A percentile compares a stretch with the other conserved stretches of the same genome.
These are phyloP conservation scores for Lateolabrax maculatus DNA, from an alignment of 2,797 vertebrate genomes.

Conservation along the genomic window DNA sequence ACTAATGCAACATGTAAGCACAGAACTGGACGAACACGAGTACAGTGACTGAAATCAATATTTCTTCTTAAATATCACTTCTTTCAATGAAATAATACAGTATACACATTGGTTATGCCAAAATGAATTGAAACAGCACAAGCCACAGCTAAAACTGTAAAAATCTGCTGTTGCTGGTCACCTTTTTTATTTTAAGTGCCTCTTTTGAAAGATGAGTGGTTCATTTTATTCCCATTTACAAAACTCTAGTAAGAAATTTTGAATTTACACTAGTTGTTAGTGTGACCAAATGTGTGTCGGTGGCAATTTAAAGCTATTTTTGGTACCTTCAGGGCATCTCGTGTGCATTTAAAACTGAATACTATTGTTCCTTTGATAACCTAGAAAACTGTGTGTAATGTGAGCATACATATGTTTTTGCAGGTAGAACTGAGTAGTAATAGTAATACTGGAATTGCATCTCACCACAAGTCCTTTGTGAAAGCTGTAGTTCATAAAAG, in stretches of 20 bases:
- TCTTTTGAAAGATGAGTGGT: background rate
- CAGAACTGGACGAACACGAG: conserved; percentile 4
- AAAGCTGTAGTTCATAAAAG: conserved; percentile 7
- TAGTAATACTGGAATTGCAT: background rate
- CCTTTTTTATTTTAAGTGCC: background rate
- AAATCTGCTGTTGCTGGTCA: background rate
- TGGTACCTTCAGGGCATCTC: background rate
- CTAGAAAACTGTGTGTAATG: background rate
- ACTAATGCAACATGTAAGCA: conserved; percentile 39
- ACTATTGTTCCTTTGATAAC: background rate
- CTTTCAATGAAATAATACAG: background rate
- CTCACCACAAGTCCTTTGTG: background rate
- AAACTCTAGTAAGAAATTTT: background rate
- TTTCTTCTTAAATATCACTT: no score
- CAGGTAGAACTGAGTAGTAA: background rate
- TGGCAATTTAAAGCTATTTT: background rate
- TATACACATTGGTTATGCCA: background rate
- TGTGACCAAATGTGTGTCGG: background rate
- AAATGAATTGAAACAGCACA: background rate
- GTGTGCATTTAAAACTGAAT: background rate
- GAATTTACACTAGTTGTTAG: background rate
- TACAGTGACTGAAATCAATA: background rate
- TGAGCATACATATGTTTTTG: background rate
- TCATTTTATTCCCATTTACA: background rate
- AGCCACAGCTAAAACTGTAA: background rate